Evolutionary conservation across 2,797 vertebrate genomes (phyloP), one percentile per base, ranked within the genome.

Genomic region (Silurus lanzhouensis): DNA sequence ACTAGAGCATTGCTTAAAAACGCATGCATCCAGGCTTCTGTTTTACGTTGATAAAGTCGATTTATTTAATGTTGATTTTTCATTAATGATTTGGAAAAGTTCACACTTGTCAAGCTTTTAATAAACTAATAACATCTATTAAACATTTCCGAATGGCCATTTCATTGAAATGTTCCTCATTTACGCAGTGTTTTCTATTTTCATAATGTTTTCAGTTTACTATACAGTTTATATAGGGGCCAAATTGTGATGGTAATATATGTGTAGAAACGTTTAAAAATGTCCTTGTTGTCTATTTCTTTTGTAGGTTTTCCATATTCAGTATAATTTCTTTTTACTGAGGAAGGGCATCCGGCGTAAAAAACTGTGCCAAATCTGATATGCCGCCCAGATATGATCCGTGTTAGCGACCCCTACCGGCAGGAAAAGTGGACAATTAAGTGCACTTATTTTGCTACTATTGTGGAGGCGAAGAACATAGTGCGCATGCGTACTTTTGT

Each of bases 401-500:
- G 48, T 52, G 48, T 52, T 52, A 52, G 48, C 48, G 48, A 52
- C 48, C 48, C 48, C 48, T 52, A 52, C 48, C 48, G 48, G 48
- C 48, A 0, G 48, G 10, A 52, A 52, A 52, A 52, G 10, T 7
- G 0, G 8, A 10, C 48, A 52, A 52, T 52, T 52, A 7, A 52
- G 8, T 7, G 48, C 48, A 52, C 6, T 52, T 52, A 52, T 52
- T 52, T 52, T 52, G 48, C 6, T 7, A 52, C 48, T 10, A 52
- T 52, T 52, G 48, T 7, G 8, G 8, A 10, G 48, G 48, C 6
- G 44, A 25, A 17, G n/a, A 44, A 27, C 48, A 61, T 68, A 55
- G 38, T 10, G 95, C 90, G 96, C 96, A 95, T 96, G 96, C 96
- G 70, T 93, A 93, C 90, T 94, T 90, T 71, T 64, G 0, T 20